Percentiles rank a stretch among this genome's conserved stretches.
Evolutionary conservation across 2,113 vertebrate species (phyloP).

Genomic region (Synchiropus splendidus): DNA sequence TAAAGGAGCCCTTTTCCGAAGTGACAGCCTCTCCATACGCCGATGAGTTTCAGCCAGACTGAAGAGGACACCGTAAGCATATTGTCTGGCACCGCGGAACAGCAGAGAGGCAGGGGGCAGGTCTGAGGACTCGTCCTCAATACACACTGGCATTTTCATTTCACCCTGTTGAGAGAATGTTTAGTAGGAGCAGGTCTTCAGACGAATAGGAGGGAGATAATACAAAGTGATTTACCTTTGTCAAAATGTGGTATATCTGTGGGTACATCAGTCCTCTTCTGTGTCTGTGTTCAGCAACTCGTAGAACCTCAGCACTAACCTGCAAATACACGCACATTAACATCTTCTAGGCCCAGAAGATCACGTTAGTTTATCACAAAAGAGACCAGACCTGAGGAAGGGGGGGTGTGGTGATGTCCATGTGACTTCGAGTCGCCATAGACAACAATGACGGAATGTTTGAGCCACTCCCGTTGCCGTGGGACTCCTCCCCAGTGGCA

Average conservation of each 20-base stretch:
- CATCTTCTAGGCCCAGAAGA: not conserved
- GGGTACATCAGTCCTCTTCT: constrained; percentile 87
- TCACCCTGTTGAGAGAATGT: constrained; percentile 66
- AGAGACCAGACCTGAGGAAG: constrained; percentile 73
- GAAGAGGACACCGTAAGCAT: constrained; percentile 85
- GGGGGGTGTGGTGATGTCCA: constrained; percentile 88
- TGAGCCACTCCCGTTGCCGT: constrained; percentile 69
- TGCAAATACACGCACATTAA: not conserved
- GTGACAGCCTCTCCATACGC: constrained; percentile 75
- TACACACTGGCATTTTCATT: constrained; percentile 88
- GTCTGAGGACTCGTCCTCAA: constrained; percentile 84
- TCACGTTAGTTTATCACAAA: not conserved
- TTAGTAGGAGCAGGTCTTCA: not conserved
- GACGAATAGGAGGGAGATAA: not conserved
- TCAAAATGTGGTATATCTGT: constrained; percentile 86
- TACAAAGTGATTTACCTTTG: constrained; percentile 67
- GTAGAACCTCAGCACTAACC: constrained; percentile 83
- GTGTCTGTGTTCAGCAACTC: constrained; percentile 85
- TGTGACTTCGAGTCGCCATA: constrained; percentile 86
- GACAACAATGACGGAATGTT: constrained; percentile 86
- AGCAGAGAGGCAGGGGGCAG: constrained; percentile 80
- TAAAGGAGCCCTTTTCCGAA: constrained; percentile 72
- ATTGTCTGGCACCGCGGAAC: constrained; percentile 80
- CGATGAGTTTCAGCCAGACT: constrained; percentile 84
- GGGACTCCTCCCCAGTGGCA: constrained; percentile 60